Conservation (phyloP, 2,888 invertebrate species). For the Nudaria mundana region DNA sequence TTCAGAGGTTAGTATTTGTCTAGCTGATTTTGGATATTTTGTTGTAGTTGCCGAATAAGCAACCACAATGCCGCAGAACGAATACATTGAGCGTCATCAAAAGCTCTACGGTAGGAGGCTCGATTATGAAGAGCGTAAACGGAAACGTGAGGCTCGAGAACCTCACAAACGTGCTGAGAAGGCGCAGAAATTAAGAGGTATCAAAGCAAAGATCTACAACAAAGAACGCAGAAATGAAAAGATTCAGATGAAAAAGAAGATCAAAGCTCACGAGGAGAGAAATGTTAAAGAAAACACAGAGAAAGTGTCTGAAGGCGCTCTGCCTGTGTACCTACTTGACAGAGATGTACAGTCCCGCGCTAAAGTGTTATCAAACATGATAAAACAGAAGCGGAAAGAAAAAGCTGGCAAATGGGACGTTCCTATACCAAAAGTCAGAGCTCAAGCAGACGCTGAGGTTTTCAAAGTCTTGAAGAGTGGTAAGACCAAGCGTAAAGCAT, state of each 20-base stretch:
- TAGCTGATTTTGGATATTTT: slow-evolving; percentile 62
- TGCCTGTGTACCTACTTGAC: slow-evolving; percentile 98
- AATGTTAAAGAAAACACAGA: slow-evolving; percentile 93
- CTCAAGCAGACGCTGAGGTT: slow-evolving; percentile 98
- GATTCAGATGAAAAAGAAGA: slow-evolving; percentile 99
- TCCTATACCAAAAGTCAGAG: slow-evolving; percentile 98
- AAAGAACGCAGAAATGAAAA: slow-evolving; percentile 98
- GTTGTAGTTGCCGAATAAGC: slow-evolving; percentile 80
- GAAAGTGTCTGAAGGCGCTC: slow-evolving; percentile 92
- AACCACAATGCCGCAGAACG: slow-evolving; percentile 97
- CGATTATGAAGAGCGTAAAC: slow-evolving; percentile 98
- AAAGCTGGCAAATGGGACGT: slow-evolving; percentile 99
- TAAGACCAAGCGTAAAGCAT: slow-evolving; percentile 96
- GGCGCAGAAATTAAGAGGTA: slow-evolving; percentile 94
- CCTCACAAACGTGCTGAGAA: slow-evolving; percentile 95
- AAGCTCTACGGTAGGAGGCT: slow-evolving; percentile 97
- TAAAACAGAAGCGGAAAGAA: slow-evolving; percentile 99
- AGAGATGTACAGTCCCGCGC: slow-evolving; percentile 96
- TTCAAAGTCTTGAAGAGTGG: slow-evolving; percentile 96
- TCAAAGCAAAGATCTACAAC: slow-evolving; percentile 98
- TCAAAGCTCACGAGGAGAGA: slow-evolving; percentile 98
- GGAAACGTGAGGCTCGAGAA: slow-evolving; percentile 97
- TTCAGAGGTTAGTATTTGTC: slow-evolving; percentile 23
- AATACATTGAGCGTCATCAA: slow-evolving; percentile 98
- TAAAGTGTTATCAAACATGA: slow-evolving; percentile 98